These are phyloP conservation scores for Enteromius argenteus DNA, from an alignment of 2,797 vertebrate species.

Conservation along the genomic window DNA sequence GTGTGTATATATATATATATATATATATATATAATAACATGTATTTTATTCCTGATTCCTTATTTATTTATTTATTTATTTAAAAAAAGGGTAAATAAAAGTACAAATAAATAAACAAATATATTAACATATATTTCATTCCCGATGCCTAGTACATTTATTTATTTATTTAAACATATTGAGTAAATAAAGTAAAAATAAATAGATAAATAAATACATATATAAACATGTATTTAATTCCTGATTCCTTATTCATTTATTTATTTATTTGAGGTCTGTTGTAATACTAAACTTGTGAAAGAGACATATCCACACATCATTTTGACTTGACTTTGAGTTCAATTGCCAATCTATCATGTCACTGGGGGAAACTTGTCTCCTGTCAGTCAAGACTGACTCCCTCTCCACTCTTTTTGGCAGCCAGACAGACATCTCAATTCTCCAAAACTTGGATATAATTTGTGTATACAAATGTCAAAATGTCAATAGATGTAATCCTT, in stretches of 20 bases:
- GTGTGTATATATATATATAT: too few species aligned
- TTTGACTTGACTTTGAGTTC: conserved; percentile 18
- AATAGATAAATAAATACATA: background rate
- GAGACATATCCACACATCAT: background rate
- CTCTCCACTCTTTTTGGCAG: conserved; percentile 50
- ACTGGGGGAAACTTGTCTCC: background rate
- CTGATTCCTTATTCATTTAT: too few species aligned
- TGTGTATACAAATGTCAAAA: conserved; percentile 76
- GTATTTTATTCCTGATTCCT: too few species aligned
- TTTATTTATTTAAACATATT: too few species aligned
- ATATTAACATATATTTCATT: background rate
- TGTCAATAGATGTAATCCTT: conserved; percentile 78
- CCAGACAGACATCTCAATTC: conserved; percentile 46
- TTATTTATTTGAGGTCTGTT: background rate
- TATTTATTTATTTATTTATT: too few species aligned
- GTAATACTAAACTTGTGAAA: background rate
- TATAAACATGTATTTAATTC: too few species aligned
- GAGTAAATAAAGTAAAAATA: too few species aligned
- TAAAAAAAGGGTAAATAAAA: too few species aligned
- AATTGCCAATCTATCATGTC: conserved; percentile 11
- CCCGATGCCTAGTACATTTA: background rate
- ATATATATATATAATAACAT: too few species aligned
- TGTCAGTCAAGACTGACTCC: background rate
- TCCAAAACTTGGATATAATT: conserved; percentile 60
- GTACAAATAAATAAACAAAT: background rate